phyloP scores from a whole-genome alignment of 2,888 invertebrate species.

The Lysandra bellargus region DNA sequence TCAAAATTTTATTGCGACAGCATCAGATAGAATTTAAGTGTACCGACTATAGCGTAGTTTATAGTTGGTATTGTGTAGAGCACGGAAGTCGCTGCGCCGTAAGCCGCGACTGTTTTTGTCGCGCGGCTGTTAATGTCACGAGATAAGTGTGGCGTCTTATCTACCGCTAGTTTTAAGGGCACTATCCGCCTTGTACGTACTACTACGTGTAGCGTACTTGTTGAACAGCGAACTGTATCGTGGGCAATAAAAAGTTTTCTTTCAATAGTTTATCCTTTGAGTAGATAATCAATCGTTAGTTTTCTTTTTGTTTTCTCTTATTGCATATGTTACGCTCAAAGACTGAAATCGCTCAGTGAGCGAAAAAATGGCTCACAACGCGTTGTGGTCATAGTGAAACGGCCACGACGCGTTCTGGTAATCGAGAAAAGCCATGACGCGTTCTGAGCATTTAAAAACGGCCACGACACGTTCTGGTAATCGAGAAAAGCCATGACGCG shows the following conservation, averaged over 20 bases:
- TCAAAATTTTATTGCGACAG: conserved; percentile 13
- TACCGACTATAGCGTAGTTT: neutral
- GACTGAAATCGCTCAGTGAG: too few relatives aligned
- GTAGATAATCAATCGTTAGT: too few relatives aligned
- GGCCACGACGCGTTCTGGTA: too few relatives aligned
- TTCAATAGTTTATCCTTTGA: neutral
- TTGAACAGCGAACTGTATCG: neutral
- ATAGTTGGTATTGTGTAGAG: neutral
- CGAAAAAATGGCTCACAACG: too few relatives aligned
- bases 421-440: too few relatives aligned
- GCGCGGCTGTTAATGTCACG: neutral
- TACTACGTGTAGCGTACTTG: neutral
- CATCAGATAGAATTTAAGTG: neutral
- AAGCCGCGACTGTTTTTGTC: neutral
- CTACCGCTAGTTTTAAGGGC: neutral
- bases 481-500: too few relatives aligned
- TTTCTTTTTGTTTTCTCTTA: too few relatives aligned
- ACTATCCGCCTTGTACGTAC: neutral
- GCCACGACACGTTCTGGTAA: too few relatives aligned
- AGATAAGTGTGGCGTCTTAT: neutral
- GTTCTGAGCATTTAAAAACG: too few relatives aligned
- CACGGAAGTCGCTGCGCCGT: neutral
- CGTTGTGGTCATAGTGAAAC: too few relatives aligned
- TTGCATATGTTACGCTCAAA: too few relatives aligned
- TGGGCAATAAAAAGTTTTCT: neutral